Evolutionary conservation across 2,888 invertebrate genomes (phyloP).

Genomic region (Sminthurinus aureus): DNA sequence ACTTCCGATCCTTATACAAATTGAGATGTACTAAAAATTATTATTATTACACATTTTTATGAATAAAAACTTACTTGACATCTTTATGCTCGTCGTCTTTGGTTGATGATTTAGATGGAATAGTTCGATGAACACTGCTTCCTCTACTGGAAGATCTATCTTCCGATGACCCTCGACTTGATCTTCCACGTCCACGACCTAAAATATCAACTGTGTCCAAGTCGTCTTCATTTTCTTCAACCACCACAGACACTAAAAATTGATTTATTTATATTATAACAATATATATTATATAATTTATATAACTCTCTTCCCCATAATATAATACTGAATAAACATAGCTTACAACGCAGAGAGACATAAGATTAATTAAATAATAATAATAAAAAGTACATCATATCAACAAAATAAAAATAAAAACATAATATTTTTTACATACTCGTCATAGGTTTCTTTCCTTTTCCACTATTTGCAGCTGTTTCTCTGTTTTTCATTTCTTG

Average conservation of each 20-base stretch:
- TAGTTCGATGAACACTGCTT: conserved; percentile 54
- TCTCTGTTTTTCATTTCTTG: conserved; percentile 50
- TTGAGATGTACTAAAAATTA: not conserved
- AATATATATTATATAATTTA: conserved; percentile 44
- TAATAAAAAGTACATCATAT: not conserved
- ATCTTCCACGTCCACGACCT: conserved; percentile 48
- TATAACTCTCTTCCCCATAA: conserved; percentile 49
- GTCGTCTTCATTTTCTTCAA: conserved; percentile 58
- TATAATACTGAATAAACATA: too few relatives aligned
- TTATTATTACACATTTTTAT: not conserved
- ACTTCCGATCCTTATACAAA: too few relatives aligned
- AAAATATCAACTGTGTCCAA: conserved; percentile 52
- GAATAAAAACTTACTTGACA: conserved; percentile 29
- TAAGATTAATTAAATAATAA: too few relatives aligned
- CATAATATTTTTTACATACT: conserved; percentile 45
- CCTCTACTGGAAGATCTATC: conserved; percentile 59
- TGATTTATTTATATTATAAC: not conserved
- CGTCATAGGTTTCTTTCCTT: conserved; percentile 48
- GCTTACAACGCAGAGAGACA: too few relatives aligned
- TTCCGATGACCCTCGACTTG: conserved; percentile 54
- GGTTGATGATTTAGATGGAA: conserved; percentile 32
- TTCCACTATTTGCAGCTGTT: conserved; percentile 28
- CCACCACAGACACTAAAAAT: conserved; percentile 40
- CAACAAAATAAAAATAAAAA: not conserved
- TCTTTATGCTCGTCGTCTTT: conserved; percentile 51